Base-by-base conservation (phyloP, 2,113 vertebrate species). In the Xiphophorus maculatus region DNA sequence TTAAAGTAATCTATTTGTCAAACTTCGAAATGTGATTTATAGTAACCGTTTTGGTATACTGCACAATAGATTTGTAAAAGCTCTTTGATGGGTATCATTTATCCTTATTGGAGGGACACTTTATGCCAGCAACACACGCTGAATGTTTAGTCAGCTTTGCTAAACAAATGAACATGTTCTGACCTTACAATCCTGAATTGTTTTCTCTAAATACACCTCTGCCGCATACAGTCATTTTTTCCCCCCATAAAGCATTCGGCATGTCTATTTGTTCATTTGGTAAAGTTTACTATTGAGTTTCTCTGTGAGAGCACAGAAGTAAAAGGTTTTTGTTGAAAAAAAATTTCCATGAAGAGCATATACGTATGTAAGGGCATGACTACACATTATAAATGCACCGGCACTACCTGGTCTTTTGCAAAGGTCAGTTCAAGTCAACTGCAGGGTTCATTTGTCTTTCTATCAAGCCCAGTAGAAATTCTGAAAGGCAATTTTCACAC, bases 401-500 rank as follows among this genome's bases (percentile, higher is more conserved):
- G 11, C 28, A 29, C 33, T 12, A 19, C 32, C 6, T 14, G 25
- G 3, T 28, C 58, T 62, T 37, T 12, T 17, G 8, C 29, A 12
- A 71, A 40, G 58, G 27, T 71, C 15, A 28, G 4, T 48, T 63
- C 19, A 29, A 42, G 58, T 35, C 3, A 29, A 32, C 7, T 3
- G 28, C 14, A 25, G 6, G 22, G 37, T 40, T 22, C 58, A 22
- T 72, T 72, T 63, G 33, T 72, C 35, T 30, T 42, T 42, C 14
- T 42, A 42, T 29, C 35, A 48, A 29, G 28, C 19, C 2, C 25
- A 22, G 12, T n/a, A 48, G 19, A 62, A 48, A 62, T 48, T 64
- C 28, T 32, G 37, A 48, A 15, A 63, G 30, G 40, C 22, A 44
- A 64, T 63, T 72, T 63, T 62, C 58, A 73, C 19, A 63, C 61